These are phyloP conservation scores for Chelonia mydas DNA, from an alignment of 2,797 vertebrate species.

Conservation along the genomic window DNA sequence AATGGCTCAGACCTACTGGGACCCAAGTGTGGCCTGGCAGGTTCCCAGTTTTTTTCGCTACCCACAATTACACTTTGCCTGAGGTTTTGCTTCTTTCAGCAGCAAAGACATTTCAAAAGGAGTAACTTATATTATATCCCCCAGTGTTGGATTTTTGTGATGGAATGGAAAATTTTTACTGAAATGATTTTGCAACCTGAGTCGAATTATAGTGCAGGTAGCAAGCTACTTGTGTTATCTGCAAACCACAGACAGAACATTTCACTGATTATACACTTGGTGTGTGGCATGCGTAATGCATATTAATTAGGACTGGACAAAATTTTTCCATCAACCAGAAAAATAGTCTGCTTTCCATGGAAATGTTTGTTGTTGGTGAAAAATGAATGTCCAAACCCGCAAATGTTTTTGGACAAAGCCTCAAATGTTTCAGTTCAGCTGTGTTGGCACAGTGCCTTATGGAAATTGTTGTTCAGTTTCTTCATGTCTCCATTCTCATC, in stretches of 20 bases:
- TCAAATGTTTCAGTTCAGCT: not conserved
- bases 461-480: slow-evolving; percentile 4
- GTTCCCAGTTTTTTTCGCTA: not conserved
- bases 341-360: not conserved
- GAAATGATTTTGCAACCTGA: not conserved
- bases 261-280: slow-evolving; percentile 64
- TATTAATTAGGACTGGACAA: slow-evolving; percentile 39
- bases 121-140: not conserved
- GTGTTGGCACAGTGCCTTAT: not conserved
- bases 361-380: not conserved
- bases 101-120: not conserved
- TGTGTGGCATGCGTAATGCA: slow-evolving; percentile 41
- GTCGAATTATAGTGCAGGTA: slow-evolving; percentile 38
- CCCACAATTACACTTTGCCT: not conserved
- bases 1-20: not conserved
- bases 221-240: slow-evolving; percentile 43
- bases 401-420: not conserved
- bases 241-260: slow-evolving; percentile 64
- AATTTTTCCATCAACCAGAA: slow-evolving; percentile 12
- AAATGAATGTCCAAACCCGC: not conserved
- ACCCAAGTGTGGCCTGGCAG: not conserved
- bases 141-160: not conserved
- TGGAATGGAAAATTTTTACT: not conserved
- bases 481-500: not conserved
- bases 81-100: not conserved